These are phyloP conservation scores for Kryptopterus vitreolus DNA, from an alignment of 2,797 vertebrate species.

Conservation along the genomic window DNA sequence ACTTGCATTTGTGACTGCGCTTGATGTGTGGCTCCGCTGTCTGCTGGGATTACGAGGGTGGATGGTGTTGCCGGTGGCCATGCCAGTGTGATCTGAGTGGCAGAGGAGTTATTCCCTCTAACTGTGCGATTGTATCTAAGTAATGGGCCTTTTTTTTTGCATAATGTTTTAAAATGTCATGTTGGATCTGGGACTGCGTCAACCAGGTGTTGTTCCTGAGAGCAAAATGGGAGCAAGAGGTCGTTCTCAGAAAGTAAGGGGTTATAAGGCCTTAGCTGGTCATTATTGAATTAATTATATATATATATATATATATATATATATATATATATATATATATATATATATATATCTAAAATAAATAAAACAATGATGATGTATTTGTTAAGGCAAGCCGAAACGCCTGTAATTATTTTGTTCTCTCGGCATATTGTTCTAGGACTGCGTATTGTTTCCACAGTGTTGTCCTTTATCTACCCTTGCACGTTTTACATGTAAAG, in stretches of 20 bases:
- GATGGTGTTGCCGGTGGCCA: constrained; percentile 75
- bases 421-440: constrained; percentile 4
- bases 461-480: constrained; percentile 68
- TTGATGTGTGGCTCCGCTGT: constrained; percentile 78
- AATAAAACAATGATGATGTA: constrained; percentile 12
- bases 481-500: constrained; percentile 64
- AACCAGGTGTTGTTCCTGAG: constrained; percentile 68
- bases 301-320: no score
- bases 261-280: constrained; percentile 3
- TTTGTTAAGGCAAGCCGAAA: constrained; percentile 15
- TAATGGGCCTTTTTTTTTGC: constrained; percentile 71
- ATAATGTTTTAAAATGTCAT: constrained; percentile 74
- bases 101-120: constrained; percentile 69
- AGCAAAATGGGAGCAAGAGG: constrained; percentile 65
- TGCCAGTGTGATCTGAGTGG: constrained; percentile 65
- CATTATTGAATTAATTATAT: background rate
- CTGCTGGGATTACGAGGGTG: constrained; percentile 75
- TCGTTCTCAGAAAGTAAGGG: constrained; percentile 46
- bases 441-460: constrained; percentile 59
- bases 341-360: no score
- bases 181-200: constrained; percentile 69
- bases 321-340: no score
- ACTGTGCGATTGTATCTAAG: constrained; percentile 78
- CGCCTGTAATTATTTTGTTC: constrained; percentile 20
- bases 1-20: constrained; percentile 74